Percentiles rank a stretch among this genome's conserved stretches.
phyloP scores from a whole-genome alignment of 2,797 vertebrate genomes.

The Apodemus agrarius region DNA sequence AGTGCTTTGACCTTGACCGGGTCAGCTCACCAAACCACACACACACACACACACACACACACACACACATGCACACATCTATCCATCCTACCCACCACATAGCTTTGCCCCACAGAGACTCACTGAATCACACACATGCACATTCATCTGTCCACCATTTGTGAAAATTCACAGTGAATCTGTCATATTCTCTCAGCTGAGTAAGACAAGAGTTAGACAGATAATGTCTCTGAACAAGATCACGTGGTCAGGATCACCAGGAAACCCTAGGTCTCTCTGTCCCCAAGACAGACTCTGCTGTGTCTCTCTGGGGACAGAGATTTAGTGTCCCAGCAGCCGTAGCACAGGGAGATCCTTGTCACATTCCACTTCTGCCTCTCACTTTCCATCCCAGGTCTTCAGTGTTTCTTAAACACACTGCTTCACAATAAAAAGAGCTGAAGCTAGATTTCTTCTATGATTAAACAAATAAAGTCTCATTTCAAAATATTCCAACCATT shows the following conservation, averaged over 20 bases:
- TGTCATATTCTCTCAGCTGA: not conserved
- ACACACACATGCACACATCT: not conserved
- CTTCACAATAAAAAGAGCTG: not conserved
- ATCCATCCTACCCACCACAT: not conserved
- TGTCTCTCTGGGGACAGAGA: not conserved
- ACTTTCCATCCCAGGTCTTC: too few species aligned
- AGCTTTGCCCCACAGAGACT: not conserved
- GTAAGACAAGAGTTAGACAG: not conserved
- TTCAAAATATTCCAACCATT: slow-evolving; percentile 37
- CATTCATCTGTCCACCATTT: not conserved
- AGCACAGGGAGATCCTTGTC: not conserved
- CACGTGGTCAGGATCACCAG: not conserved
- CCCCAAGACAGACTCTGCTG: not conserved
- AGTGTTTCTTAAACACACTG: not conserved
- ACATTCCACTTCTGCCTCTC: not conserved
- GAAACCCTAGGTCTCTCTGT: not conserved
- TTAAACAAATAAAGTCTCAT: slow-evolving; percentile 5
- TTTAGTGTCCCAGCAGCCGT: not conserved
- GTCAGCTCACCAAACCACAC: not conserved
- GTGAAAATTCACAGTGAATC: not conserved
- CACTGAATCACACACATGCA: not conserved
- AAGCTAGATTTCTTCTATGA: not conserved
- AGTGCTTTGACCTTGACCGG: not conserved
- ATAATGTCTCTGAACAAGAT: not conserved
- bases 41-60: not conserved